These are phyloP conservation scores for Ametastegia equiseti DNA, from an alignment of 2,888 invertebrate species.

Conservation along the genomic window DNA sequence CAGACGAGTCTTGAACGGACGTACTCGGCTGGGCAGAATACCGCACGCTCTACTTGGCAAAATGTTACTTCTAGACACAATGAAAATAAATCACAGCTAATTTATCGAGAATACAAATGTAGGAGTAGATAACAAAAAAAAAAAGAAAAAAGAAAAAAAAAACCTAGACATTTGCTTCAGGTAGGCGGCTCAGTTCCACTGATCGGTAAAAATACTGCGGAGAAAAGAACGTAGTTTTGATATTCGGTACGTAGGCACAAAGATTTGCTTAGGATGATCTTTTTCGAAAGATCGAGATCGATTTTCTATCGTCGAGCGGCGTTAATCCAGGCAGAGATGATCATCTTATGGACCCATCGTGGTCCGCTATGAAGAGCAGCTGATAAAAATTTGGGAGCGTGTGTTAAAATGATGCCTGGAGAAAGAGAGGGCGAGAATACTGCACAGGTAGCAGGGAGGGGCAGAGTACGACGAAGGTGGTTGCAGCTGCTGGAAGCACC, in stretches of 20 bases:
- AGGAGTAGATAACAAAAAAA: neutral
- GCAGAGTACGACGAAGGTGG: slow-evolving; percentile 44
- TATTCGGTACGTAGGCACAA: neutral
- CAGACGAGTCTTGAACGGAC: neutral
- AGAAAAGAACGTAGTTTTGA: neutral
- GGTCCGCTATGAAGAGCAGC: slow-evolving; percentile 21
- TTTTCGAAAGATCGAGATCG: neutral
- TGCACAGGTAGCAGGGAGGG: slow-evolving; percentile 41
- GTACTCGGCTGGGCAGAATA: slow-evolving; percentile 25
- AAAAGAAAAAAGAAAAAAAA: neutral
- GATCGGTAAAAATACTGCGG: neutral
- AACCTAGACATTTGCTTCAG: neutral
- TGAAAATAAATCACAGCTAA: slow-evolving; percentile 42
- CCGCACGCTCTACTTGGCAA: slow-evolving; percentile 38
- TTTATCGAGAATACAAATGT: neutral
- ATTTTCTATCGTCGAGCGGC: neutral
- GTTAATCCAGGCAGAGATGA: slow-evolving; percentile 3
- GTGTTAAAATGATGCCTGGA: slow-evolving; percentile 26
- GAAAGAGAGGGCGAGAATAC: slow-evolving; percentile 10
- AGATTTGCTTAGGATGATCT: neutral
- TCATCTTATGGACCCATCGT: slow-evolving; percentile 21
- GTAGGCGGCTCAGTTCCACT: neutral
- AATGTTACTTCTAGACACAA: slow-evolving; percentile 8
- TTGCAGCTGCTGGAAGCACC: slow-evolving; percentile 44
- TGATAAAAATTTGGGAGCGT: slow-evolving; percentile 42